Conservation (phyloP, 2,888 invertebrate species). For the Hedya salicella region DNA sequence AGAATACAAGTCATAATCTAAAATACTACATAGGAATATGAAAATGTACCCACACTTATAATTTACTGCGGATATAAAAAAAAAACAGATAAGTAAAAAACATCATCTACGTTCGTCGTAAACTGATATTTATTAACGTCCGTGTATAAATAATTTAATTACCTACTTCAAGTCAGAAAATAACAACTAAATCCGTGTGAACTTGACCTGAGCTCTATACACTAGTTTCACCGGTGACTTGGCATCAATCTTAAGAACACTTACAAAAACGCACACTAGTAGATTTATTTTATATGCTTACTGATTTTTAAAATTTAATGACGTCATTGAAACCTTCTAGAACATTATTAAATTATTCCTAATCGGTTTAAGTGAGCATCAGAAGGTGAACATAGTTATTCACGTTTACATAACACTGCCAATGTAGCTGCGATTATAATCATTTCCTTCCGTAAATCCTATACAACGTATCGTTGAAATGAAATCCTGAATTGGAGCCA, state of each 20-base stretch:
- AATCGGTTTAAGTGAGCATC: neutral
- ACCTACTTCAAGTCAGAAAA: neutral
- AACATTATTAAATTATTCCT: conserved; percentile 6
- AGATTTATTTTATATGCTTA: neutral
- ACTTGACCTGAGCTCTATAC: neutral
- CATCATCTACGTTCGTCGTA: no score
- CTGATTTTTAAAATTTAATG: neutral
- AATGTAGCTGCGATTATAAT: conserved; percentile 22
- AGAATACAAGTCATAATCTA: no score
- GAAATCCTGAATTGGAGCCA: conserved; percentile 11
- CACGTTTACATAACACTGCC: conserved; percentile 27
- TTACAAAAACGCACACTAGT: neutral
- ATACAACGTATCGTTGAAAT: conserved; percentile 10
- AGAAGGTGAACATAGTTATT: conserved; percentile 10
- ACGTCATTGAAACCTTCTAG: neutral
- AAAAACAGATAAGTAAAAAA: no score
- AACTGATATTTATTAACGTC: no score
- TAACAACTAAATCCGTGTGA: neutral
- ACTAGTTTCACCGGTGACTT: neutral
- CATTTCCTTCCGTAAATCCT: conserved; percentile 26
- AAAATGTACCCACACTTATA: no score
- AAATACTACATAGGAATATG: no score
- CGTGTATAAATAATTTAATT: no score
- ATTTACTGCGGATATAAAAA: no score
- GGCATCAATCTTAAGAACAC: neutral